phyloP scores from a whole-genome alignment of 1,140 invertebrate genomes.

The Rhysida immarginata region DNA sequence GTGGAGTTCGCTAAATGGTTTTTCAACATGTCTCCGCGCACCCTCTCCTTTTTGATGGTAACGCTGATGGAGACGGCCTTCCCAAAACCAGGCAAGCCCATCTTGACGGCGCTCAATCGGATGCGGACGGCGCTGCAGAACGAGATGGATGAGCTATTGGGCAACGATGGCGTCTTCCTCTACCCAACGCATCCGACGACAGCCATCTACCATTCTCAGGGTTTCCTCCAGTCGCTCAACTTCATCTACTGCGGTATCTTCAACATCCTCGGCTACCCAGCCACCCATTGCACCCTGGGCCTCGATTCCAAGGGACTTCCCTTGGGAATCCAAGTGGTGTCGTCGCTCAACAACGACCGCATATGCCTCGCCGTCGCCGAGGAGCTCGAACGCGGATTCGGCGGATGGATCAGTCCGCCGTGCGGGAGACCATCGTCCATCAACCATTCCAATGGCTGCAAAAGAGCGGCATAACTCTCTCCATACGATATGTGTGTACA shows the following conservation, averaged over 20 bases:
- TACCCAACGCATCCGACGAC: constrained; percentile 29
- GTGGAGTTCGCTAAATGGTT: too few species aligned
- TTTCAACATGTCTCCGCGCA: too few species aligned
- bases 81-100: too few species aligned
- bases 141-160: constrained; percentile 22
- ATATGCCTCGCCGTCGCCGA: constrained; percentile 32
- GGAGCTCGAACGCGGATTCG: constrained; percentile 30
- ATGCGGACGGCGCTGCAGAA: too few species aligned
- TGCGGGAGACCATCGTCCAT: too few species aligned
- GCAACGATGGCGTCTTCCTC: constrained; percentile 25
- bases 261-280: constrained; percentile 18
- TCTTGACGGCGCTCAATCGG: too few species aligned
- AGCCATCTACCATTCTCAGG: constrained; percentile 30
- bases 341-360: constrained; percentile 27
- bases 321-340: constrained; percentile 56
- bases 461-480: too few species aligned
- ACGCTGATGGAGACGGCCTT: too few species aligned
- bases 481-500: too few species aligned
- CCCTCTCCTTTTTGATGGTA: too few species aligned
- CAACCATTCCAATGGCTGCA: too few species aligned
- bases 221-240: constrained; percentile 28
- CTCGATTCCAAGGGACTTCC: constrained; percentile 68
- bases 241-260: constrained; percentile 31
- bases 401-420: too few species aligned
- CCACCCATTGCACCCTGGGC: constrained; percentile 47